Evolutionary conservation across 2,113 vertebrate species (phyloP), one percentile per base, ranked within the genome.

Genomic region (Myotis lucifugus): DNA sequence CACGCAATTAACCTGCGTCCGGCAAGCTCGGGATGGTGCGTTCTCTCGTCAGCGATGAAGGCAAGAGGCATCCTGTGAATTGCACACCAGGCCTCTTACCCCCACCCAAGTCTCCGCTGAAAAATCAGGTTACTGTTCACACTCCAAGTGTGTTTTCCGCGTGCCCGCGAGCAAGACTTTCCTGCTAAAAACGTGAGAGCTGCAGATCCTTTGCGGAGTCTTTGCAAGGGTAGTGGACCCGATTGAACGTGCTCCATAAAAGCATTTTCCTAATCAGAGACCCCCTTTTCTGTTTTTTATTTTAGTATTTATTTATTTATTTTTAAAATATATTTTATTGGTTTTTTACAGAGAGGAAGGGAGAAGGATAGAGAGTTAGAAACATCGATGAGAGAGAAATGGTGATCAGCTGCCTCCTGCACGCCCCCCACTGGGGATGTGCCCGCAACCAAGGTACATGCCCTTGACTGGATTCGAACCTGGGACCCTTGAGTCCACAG

Each of bases 1-100:
- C 93, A 77, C 92, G 91, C 94, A 97, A 96, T 97, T 97, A 98
- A 97, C 96, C 97, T 96, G 97, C 88, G 93, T 56, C 94, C 98
- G 97, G 96, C 95, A 92, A 96, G 93, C 90, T 93, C 91, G 90
- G 73, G 95, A 92, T 92, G 95, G 90, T 81, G 54, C n/a, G 23
- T 27, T 83, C 48, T 77, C 2, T 98, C 69, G 67, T 91, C 81
- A 89, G 90, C 85, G 96, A 97, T 88, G 94, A 96, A 94, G 93
- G 97, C 84, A 91, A 91, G 66, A 19, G 8, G 23, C 7, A 27
- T 8, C 13, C 8, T 32, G 14, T 29, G 29, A 48, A 69, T 21
- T 66, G 50, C 14, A 50, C 19, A 4, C 25, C 54, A 50, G 52
- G 27, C 12, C 2, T 21, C 27, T 5, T 5, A 21, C 8, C 18